Conservation (phyloP, 2,888 invertebrate genomes). For the Seira ritae region DNA sequence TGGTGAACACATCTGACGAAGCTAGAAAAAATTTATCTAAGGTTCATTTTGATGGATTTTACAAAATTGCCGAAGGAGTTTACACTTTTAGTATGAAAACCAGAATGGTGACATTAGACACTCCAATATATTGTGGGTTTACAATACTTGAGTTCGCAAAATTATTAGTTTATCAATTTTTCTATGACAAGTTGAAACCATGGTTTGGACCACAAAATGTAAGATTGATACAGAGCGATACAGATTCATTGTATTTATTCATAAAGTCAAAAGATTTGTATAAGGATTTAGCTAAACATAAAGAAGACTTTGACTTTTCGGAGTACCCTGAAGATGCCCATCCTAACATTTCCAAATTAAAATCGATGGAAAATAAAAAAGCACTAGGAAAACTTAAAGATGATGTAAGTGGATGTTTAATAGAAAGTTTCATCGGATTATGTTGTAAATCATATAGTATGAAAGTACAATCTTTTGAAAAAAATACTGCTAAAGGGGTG, state of each 20-base stretch:
- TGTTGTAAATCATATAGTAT: conserved; percentile 38
- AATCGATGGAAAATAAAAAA: conserved; percentile 65
- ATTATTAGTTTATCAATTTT: conserved; percentile 24
- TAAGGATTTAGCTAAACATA: conserved; percentile 10
- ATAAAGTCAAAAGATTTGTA: conserved; percentile 42
- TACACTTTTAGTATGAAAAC: conserved; percentile 5
- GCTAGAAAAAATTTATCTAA: neutral
- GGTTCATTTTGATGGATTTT: conserved; percentile 26
- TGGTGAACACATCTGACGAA: neutral
- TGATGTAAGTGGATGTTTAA: conserved; percentile 58
- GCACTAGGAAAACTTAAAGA: conserved; percentile 71
- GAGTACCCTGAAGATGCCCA: conserved; percentile 35
- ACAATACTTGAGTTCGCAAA: conserved; percentile 33
- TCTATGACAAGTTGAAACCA: conserved; percentile 38
- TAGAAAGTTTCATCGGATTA: conserved; percentile 68
- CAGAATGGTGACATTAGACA: conserved; percentile 14
- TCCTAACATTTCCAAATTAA: conserved; percentile 4
- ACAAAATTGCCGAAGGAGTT: conserved; percentile 13
- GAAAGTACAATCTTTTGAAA: neutral
- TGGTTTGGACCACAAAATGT: conserved; percentile 21
- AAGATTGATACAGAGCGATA: conserved; percentile 21
- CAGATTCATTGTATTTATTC: conserved; percentile 58
- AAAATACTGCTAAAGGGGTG: conserved; percentile 46
- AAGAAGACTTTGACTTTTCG: conserved; percentile 47
- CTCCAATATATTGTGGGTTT: conserved; percentile 33